Evolutionary conservation across 2,888 invertebrate species (phyloP).

Genomic region (Dugesia japonica): DNA sequence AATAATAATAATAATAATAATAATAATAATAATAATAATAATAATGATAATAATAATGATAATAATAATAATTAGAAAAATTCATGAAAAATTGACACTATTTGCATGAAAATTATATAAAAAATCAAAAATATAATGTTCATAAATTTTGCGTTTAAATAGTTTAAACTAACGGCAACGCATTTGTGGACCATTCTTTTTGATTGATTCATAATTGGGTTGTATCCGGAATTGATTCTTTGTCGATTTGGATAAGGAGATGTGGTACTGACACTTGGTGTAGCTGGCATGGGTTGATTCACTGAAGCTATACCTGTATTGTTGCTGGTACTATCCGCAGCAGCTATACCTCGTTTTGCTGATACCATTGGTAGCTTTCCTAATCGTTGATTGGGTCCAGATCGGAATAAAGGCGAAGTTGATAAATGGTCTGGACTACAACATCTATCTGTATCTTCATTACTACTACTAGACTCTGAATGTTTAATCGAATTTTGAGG

Average conservation of each 20-base stretch:
- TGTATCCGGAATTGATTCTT: neutral
- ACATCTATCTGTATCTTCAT: neutral
- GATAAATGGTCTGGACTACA: conserved; percentile 1
- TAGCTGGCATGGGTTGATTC: neutral
- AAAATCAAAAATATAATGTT: neutral
- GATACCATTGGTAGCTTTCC: conserved; percentile 1
- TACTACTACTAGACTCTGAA: neutral
- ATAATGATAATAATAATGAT: no score
- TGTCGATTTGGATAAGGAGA: neutral
- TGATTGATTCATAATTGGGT: neutral
- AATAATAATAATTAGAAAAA: no score
- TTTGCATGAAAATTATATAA: no score
- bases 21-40: no score
- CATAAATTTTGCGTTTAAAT: neutral
- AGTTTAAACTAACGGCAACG: neutral
- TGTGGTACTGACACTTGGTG: neutral
- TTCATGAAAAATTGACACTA: no score
- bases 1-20: no score
- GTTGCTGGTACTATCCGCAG: neutral
- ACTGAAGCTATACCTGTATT: neutral
- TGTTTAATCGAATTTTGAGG: neutral
- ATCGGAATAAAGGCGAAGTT: conserved; percentile 15
- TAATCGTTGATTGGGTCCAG: conserved; percentile 13
- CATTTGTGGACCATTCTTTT: conserved; percentile 27
- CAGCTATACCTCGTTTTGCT: neutral